These are phyloP conservation scores for Sciaenops ocellatus DNA, from an alignment of 2,797 vertebrate species.

Conservation along the genomic window DNA sequence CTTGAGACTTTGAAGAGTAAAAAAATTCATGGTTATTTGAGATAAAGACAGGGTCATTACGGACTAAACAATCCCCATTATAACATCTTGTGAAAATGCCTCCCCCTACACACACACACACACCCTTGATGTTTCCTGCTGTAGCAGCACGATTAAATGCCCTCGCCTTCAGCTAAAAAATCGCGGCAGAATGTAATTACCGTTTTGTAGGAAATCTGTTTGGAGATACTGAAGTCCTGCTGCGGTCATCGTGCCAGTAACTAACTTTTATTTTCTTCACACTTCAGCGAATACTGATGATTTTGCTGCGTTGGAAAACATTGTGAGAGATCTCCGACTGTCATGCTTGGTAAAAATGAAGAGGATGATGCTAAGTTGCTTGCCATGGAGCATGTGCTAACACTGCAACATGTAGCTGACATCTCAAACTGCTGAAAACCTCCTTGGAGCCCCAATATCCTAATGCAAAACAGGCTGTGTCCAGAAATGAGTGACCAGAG, in stretches of 20 bases:
- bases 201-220: constrained; percentile 16
- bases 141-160: constrained; percentile 7
- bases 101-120: too few relatives aligned
- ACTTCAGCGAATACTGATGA: constrained; percentile 24
- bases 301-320: constrained; percentile 29
- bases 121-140: too few relatives aligned
- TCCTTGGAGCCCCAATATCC: constrained; percentile 24
- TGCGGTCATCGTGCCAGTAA: constrained; percentile 15
- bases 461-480: constrained; percentile 24
- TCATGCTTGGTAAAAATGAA: constrained; percentile 12
- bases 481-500: not conserved
- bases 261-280: constrained; percentile 8
- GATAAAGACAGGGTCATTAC: constrained; percentile 29
- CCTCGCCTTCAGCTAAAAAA: constrained; percentile 2
- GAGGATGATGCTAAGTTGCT: constrained; percentile 20
- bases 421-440: constrained; percentile 36
- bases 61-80: constrained; percentile 26
- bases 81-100: not conserved
- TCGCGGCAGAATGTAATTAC: constrained; percentile 23
- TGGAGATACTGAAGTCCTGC: not conserved
- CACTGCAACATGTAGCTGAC: constrained; percentile 27
- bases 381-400: constrained; percentile 16
- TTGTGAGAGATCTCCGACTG: not conserved
- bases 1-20: constrained; percentile 14
- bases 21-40: constrained; percentile 23